Conservation (phyloP, 2,888 invertebrate genomes). For the Caenorhabditis sp. region DNA sequence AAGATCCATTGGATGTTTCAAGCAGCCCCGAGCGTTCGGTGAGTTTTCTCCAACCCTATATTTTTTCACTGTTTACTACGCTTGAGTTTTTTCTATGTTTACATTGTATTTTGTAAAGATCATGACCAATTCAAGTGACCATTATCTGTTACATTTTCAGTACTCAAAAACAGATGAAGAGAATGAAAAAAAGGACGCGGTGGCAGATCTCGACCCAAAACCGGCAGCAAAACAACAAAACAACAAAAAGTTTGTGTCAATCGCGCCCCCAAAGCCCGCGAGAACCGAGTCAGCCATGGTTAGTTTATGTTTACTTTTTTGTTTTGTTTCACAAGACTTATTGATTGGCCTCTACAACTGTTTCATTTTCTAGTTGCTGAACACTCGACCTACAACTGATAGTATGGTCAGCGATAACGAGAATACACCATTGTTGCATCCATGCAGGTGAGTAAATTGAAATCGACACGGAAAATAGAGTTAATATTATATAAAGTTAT, state of each 20-base stretch:
- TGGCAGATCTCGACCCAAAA: background rate
- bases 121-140: background rate
- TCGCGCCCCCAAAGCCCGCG: constrained; percentile 4
- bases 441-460: constrained; percentile 29
- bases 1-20: constrained; percentile 30
- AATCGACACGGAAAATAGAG: no score
- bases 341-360: background rate
- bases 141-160: background rate
- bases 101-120: background rate
- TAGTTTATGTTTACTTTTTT: background rate
- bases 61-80: no score
- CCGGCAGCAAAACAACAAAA: background rate
- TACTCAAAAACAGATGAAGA: constrained; percentile 5
- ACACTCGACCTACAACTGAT: constrained; percentile 10
- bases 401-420: constrained; percentile 15
- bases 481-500: background rate
- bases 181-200: background rate
- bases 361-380: constrained; percentile 17
- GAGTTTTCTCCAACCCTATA: no score
- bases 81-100: background rate
- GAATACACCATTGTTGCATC: constrained; percentile 30
- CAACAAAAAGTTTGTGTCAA: constrained; percentile 9
- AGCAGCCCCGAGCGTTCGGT: constrained; percentile 3
- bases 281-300: constrained; percentile 3
- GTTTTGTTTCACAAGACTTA: background rate